Evolutionary conservation across 2,113 vertebrate genomes (phyloP), one percentile per base, ranked within the genome.

Genomic region (Lates calcarifer): DNA sequence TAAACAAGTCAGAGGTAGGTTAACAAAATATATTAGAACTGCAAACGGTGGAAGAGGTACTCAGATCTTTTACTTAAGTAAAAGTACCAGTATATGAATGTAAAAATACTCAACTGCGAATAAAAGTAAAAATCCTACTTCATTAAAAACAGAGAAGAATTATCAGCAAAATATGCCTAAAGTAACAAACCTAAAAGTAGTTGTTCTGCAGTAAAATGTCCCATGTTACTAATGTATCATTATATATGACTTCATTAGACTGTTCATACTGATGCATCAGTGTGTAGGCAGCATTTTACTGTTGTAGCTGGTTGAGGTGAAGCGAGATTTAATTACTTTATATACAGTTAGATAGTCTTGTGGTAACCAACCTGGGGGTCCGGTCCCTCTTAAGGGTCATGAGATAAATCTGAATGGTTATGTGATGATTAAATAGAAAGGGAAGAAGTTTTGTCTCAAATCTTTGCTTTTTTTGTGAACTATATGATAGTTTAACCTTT

Each of bases 1-100:
- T 79, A 79, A 81, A 22, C 75, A 73, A 80, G 71, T 77, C 82
- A 86, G 74, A 47, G 41, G 76, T 56, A 87, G 83, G 86, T 92
- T 85, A 86, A 90, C 83, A 76, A 73, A 63, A 75, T 77, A 39
- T 67, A 70, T 71, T 76, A 61, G 28, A 18, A 43, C 45, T 56
- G 47, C 64, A 85, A 76, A 82, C 60, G 18, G 64, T 62, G n/a
- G 12, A 64, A 66, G 31, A 70, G 60, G 69, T 49, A 57, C 28
- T 79, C 24, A 74, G 70, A 65, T 51, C 56, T 35, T 62, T 74
- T 47, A 20, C 66, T 71, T 11, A 12, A 51, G 22, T 67, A 47
- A 74, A 60, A 64, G 26, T 39, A 24, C 37, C 14, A 66, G 15
- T 49, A 18, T 20, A 55, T 15, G 15, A 33, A 45, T 60, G 14